Percentiles rank a stretch among this genome's conserved stretches.
Evolutionary conservation across 2,888 invertebrate species (phyloP).

Genomic region (Agrilus biguttatus): DNA sequence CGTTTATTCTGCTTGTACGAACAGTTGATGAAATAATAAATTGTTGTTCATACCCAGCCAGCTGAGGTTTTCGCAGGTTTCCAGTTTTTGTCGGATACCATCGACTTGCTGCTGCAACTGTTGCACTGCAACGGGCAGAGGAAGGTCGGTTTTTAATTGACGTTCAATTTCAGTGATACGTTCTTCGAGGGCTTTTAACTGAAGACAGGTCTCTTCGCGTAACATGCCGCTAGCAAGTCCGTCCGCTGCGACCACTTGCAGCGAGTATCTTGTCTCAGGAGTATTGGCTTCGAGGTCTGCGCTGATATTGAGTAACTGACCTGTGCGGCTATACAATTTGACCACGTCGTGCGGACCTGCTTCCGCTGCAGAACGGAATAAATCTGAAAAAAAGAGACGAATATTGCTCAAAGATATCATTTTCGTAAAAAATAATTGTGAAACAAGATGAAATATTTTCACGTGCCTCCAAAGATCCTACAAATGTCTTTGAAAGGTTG

Average conservation of each 20-base stretch:
- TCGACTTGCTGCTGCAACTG: conserved; percentile 44
- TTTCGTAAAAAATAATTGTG: too few relatives aligned
- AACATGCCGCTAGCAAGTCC: conserved; percentile 25
- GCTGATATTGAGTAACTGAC: conserved; percentile 48
- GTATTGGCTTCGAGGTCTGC: conserved; percentile 41
- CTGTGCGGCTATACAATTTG: conserved; percentile 44
- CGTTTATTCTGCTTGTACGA: too few relatives aligned
- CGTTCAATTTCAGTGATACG: conserved; percentile 42
- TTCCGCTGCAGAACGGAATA: conserved; percentile 52
- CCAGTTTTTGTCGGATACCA: conserved; percentile 42
- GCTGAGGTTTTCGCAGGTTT: conserved; percentile 45
- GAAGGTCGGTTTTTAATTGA: conserved; percentile 38
- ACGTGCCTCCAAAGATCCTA: too few relatives aligned
- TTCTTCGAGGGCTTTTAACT: conserved; percentile 40
- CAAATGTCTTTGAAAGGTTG: too few relatives aligned
- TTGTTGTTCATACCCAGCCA: conserved; percentile 39
- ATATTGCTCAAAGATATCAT: neutral
- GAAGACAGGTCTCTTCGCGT: conserved; percentile 31
- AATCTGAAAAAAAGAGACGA: conserved; percentile 34
- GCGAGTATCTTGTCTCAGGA: conserved; percentile 36
- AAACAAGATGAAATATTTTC: too few relatives aligned
- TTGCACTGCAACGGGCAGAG: conserved; percentile 36
- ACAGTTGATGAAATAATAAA: neutral
- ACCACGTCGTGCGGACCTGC: conserved; percentile 52
- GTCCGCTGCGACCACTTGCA: conserved; percentile 29